These are phyloP conservation scores for Gephyroberyx darwinii DNA, from an alignment of 2,797 vertebrate species.

Conservation along the genomic window DNA sequence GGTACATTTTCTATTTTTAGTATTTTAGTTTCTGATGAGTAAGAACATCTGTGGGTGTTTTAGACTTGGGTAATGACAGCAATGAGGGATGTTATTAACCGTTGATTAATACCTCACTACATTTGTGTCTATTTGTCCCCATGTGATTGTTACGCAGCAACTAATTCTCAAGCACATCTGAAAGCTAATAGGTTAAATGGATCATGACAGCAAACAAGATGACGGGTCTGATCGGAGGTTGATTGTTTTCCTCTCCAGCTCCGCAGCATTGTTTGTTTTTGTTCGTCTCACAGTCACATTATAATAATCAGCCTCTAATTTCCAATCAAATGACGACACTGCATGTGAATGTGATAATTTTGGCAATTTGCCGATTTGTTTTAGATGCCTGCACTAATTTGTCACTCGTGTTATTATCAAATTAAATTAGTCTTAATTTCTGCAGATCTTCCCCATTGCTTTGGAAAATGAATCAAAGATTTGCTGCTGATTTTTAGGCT, in stretches of 20 bases:
- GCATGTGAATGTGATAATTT: slow-evolving; percentile 9
- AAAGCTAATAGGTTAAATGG: slow-evolving; percentile 66
- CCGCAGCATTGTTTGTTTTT: slow-evolving; percentile 40
- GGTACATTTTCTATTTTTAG: slow-evolving; percentile 66
- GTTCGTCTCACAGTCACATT: slow-evolving; percentile 20
- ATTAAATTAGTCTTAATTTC: background rate
- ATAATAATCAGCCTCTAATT: slow-evolving; percentile 44
- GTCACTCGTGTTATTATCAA: background rate
- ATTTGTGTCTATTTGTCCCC: slow-evolving; percentile 12
- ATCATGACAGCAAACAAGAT: slow-evolving; percentile 66
- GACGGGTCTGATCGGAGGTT: slow-evolving; percentile 45
- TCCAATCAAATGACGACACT: slow-evolving; percentile 27
- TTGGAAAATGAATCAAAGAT: background rate
- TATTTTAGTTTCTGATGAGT: slow-evolving; percentile 60
- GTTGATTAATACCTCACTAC: slow-evolving; percentile 38
- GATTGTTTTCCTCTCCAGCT: slow-evolving; percentile 53
- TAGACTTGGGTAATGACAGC: slow-evolving; percentile 40
- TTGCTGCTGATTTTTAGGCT: background rate
- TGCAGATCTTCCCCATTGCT: background rate
- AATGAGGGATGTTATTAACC: slow-evolving; percentile 29
- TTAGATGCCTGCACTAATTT: background rate
- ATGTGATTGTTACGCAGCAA: slow-evolving; percentile 26
- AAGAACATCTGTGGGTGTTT: slow-evolving; percentile 61
- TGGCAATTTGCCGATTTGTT: slow-evolving; percentile 27
- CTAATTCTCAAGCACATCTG: slow-evolving; percentile 46